Evolutionary conservation across 2,113 vertebrate genomes (phyloP), one percentile per base, ranked within the genome.

Genomic region (Rutilus rutilus): DNA sequence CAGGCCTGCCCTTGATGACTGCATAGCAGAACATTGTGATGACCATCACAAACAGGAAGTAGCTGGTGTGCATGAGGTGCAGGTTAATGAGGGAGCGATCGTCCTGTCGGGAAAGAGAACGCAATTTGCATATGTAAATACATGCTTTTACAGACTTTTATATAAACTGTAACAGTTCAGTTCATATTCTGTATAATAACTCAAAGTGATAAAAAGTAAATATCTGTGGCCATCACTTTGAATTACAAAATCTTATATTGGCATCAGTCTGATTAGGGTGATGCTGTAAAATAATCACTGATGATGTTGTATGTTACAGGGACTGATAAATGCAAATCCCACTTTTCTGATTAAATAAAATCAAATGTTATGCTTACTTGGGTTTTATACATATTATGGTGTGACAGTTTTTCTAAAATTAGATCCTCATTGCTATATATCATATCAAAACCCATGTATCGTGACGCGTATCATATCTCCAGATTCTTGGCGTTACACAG

Each of bases 11-110:
- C 88, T 97, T 98, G 89, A 99, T 98, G 90, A 99, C 98, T 86
- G 98, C 98, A 87, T 99, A 99, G 95, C 98, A 99, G 95, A 99
- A 99, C 96, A 99, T 97, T 0, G 98, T 99, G 89, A 99, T 99
- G 94, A 99, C 97, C 98, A 99, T 99, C 93, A 99, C 98, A 54
- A 99, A 99, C 82, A 99, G 96, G 91, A 99, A 99, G 94, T 99
- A 99, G 93, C 98, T 99, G 89, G 98, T 99, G 89, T 99, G 98
- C 98, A 99, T 99, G 91, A 99, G 95, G 89, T 99, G 98, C 90
- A 99, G 93, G 93, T 99, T 99, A 93, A 99, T 99, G 85, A 99
- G 95, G 2, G 98, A 99, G 60, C 97, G 97, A 92, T 99, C 98
- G 2, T 99, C 98, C 98, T 99, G 89, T 82, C n/a, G 88, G 9